Conservation (phyloP, 1,140 invertebrate genomes). For the Orchestia grillus region DNA sequence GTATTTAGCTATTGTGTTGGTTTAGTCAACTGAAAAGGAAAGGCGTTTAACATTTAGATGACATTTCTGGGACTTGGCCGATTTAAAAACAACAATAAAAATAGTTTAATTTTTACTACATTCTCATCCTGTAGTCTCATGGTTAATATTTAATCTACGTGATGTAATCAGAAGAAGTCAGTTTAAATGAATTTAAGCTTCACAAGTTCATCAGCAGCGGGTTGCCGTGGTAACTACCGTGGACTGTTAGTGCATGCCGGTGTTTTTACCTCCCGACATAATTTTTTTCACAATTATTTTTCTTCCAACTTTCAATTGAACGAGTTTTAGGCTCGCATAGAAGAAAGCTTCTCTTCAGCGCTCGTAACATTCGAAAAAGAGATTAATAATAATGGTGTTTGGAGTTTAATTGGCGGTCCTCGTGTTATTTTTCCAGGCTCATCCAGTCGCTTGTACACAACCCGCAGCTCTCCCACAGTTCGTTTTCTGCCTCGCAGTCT, state of each 20-base stretch:
- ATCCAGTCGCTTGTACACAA: constrained; percentile 79
- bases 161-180: neutral
- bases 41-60: neutral
- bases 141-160: neutral
- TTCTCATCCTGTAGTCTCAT: neutral
- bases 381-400: too few relatives aligned
- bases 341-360: too few relatives aligned
- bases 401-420: constrained; percentile 60
- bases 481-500: constrained; percentile 77
- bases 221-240: too few relatives aligned
- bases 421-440: constrained; percentile 75
- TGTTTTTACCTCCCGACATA: too few relatives aligned
- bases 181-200: neutral
- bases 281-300: too few relatives aligned
- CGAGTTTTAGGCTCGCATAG: too few relatives aligned
- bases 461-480: constrained; percentile 73
- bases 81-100: neutral
- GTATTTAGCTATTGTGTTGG: neutral
- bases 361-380: too few relatives aligned
- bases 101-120: neutral
- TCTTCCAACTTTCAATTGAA: too few relatives aligned
- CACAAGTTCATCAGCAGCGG: neutral
- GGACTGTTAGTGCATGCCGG: too few relatives aligned
- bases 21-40: neutral
- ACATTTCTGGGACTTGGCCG: neutral